Evolutionary conservation across 2,888 invertebrate genomes (phyloP), one percentile per base, ranked within the genome.

Genomic region (Sesia apiformis): DNA sequence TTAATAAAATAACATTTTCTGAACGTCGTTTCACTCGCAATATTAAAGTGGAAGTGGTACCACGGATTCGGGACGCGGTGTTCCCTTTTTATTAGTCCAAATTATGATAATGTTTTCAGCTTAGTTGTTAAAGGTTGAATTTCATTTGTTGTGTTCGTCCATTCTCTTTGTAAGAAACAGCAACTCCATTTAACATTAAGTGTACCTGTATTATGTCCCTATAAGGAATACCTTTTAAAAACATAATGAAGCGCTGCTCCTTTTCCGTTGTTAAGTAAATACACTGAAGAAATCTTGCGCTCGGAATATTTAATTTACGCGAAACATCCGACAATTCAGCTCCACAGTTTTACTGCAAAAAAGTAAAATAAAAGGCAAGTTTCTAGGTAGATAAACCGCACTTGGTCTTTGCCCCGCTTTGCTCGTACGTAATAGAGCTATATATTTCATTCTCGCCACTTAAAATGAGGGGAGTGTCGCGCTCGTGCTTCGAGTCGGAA

Each of bases 1-100:
- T 81, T 81, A 80, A 80, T 81, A 79, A 76, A 78, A 79, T 76
- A 74, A 77, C 72, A 75, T 76, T 75, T 72, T 64, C 62, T 56
- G 55, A 49, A 56, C 62, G 62, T 51, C 49, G 50, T 6, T 50
- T 50, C 50, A 50, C 38, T 50, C 50, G 50, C 50, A 50, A 69
- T 65, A 72, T 71, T 71, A 71, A 69, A 70, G 51, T 60, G 54
- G 60, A 59, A 59, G 39, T 40, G 55, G 57, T 58, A 54, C 52
- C 43, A 40, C 52, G 52, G 42, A 40, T 7, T 40, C 38, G 23
- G 51, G 55, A 40, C 43, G 42, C 54, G 4, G 23, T 38, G 39
- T 50, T 38, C 50, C 50, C 38, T 50, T 50, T 52, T 52, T 52
- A 52, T 52, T 52, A 52, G 52, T 52, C 52, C 42, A 40, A 52